Base-by-base conservation (phyloP, 2,113 vertebrate genomes). In the Myotis brandtii region DNA sequence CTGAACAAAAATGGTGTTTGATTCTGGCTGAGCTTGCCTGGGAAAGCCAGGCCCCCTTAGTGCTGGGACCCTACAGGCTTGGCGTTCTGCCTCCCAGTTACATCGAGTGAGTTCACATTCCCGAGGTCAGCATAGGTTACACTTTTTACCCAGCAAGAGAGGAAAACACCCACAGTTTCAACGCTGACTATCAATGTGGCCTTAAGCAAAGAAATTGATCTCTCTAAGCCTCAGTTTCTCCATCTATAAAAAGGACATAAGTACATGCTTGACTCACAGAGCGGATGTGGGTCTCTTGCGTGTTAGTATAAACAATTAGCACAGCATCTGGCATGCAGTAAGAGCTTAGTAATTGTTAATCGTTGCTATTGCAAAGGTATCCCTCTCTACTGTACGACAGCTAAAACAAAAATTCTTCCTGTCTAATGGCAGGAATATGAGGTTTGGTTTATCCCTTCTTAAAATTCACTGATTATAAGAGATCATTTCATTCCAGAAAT, bases 1-100 rank as follows among this genome's bases (percentile, higher is more conserved):
- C 16, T n/a, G 94, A 96, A 10, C 25, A 96, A 91, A 97, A 97
- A 40, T 80, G 1, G 9, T 82, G 85, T 80, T 95, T 98, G 75
- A 89, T 96, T 82, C 2, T 54, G 43, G n/a, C 32, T 79, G 59
- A 97, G 56, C 43, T 97, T 96, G 93, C 86, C 37, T 96, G 87
- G 62, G 6, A 94, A 96, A 95, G 73, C 1, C 5, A 70, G 9
- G 6, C 21, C 46, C 89, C 6, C 4, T 95, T 94, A 97, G 90
- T 64, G 40, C 93, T 96, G 94, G 79, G n/a, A 94, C 14, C 2
- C 4, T 88, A 89, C 13, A 86, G 6, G 20, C 89, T n/a, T 0
- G 13, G 54, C 85, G 32, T 94, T 96, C 10, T 66, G 92, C 85
- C n/a, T 97, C 34, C 17, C n/a, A 85, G 5, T 27, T 91, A 89